A percentile compares a stretch with the other conserved stretches of the same genome.
phyloP scores from a whole-genome alignment of 1,140 invertebrate species.

The Apis florea region DNA sequence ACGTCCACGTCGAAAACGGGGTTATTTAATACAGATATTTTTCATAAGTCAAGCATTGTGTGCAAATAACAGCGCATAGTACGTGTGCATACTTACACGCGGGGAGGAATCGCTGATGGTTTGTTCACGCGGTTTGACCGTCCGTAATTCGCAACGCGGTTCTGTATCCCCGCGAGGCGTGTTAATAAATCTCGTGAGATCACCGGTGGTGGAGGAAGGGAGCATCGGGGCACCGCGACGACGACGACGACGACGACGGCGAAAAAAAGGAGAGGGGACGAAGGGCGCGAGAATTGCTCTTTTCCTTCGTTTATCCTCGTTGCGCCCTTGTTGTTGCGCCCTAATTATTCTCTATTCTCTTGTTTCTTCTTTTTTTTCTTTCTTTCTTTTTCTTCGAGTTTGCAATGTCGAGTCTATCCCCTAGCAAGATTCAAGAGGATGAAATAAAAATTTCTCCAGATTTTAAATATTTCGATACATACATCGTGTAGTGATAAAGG shows the following conservation, averaged over 20 bases:
- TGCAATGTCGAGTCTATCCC: no score
- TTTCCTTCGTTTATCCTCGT: not conserved
- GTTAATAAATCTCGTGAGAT: constrained; percentile 46
- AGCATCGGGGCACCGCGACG: not conserved
- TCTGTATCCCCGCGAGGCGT: constrained; percentile 43
- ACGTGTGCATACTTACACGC: not conserved
- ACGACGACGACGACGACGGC: not conserved
- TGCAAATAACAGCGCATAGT: constrained; percentile 19
- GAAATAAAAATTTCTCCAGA: no score
- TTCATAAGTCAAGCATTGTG: constrained; percentile 49
- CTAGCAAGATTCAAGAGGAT: no score
- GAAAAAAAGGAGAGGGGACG: constrained; percentile 3
- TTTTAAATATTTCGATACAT: no score
- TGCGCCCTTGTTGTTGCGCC: no score
- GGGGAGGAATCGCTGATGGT: no score
- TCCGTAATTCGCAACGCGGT: constrained; percentile 44
- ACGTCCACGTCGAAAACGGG: constrained; percentile 36
- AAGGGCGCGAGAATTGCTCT: constrained; percentile 36
- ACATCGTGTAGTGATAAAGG: no score
- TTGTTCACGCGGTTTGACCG: not conserved
- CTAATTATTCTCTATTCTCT: no score
- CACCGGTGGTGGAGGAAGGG: not conserved
- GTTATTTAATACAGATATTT: constrained; percentile 51
- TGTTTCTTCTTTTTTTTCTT: no score
- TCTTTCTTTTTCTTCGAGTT: no score